These are phyloP conservation scores for Muscicapa comitata DNA, from an alignment of 2,797 vertebrate genomes.

Conservation along the genomic window DNA sequence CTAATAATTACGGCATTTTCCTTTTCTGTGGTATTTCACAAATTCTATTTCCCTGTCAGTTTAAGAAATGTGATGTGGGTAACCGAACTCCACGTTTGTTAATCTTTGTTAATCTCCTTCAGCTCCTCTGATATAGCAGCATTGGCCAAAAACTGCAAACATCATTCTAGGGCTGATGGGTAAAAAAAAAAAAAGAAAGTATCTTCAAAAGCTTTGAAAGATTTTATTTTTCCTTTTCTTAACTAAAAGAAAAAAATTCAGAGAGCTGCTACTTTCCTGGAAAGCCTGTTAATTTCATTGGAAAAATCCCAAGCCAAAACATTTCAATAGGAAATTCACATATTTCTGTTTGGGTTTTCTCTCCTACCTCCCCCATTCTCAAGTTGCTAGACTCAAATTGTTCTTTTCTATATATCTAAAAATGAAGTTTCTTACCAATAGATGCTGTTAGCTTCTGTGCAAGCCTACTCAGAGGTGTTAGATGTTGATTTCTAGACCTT, in stretches of 20 bases:
- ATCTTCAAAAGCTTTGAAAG: background rate
- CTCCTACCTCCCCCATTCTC: constrained; percentile 28
- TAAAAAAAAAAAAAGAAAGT: background rate
- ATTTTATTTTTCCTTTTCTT: background rate
- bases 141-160: background rate
- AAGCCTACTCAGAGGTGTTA: background rate
- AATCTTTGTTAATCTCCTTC: background rate
- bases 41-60: background rate
- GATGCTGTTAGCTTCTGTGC: background rate
- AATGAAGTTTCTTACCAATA: background rate
- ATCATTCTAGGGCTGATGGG: background rate
- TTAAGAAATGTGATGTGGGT: background rate
- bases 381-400: constrained; percentile 40
- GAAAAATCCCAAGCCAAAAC: constrained; percentile 38
- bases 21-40: background rate
- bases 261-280: constrained; percentile 8
- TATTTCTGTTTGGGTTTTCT: constrained; percentile 33
- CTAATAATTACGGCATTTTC: background rate
- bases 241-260: background rate
- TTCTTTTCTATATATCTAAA: constrained; percentile 28
- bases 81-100: background rate
- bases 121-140: background rate
- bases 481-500: background rate
- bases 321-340: constrained; percentile 31
- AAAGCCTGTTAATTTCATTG: constrained; percentile 16